Percentiles rank a stretch among this genome's conserved stretches.
phyloP scores from a whole-genome alignment of 37 sponge, comb jelly and placozoan species.

The Cladorhizidae sp. region DNA sequence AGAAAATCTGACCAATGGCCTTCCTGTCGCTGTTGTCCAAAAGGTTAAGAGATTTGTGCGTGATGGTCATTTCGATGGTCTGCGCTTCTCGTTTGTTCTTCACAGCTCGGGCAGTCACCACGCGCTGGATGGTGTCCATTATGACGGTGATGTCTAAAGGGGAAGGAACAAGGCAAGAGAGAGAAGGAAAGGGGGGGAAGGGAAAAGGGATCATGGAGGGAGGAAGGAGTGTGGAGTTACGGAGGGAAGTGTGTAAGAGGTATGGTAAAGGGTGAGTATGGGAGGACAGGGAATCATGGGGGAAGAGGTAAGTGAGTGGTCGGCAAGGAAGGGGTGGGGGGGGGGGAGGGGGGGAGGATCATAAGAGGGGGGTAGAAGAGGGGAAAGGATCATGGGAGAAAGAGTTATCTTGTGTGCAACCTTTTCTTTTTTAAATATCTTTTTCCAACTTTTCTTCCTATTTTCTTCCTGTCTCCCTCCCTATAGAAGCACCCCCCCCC shows the following conservation, averaged over 20 bases:
- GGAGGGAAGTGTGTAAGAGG: too few species aligned
- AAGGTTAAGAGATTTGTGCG: slow-evolving; percentile 25
- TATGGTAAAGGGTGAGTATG: not conserved
- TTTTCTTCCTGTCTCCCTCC: not conserved
- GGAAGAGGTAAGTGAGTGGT: too few species aligned
- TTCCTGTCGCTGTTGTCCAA: slow-evolving; percentile 23
- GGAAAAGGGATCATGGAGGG: not conserved
- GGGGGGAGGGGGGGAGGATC: slow-evolving; percentile 2
- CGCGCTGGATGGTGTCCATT: slow-evolving; percentile 46
- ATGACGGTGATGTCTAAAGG: slow-evolving; percentile 37
- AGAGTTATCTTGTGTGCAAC: not conserved
- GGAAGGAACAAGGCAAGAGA: slow-evolving; percentile 1
- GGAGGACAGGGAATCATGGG: slow-evolving; percentile 11
- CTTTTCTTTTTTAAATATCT: not conserved
- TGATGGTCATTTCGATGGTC: slow-evolving; percentile 30
- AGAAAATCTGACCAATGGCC: slow-evolving; percentile 44
- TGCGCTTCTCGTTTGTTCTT: slow-evolving; percentile 34
- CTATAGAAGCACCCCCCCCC: too few species aligned
- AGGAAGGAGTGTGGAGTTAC: not conserved
- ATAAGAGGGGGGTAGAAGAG: not conserved
- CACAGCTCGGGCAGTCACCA: slow-evolving; percentile 56
- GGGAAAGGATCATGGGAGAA: not conserved
- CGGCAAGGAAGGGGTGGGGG: too few species aligned
- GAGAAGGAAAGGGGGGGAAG: slow-evolving; percentile 12
- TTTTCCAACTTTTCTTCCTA: not conserved